Evolutionary conservation across 2,797 vertebrate genomes (phyloP).

Genomic region (Coracias cyanogaster): DNA sequence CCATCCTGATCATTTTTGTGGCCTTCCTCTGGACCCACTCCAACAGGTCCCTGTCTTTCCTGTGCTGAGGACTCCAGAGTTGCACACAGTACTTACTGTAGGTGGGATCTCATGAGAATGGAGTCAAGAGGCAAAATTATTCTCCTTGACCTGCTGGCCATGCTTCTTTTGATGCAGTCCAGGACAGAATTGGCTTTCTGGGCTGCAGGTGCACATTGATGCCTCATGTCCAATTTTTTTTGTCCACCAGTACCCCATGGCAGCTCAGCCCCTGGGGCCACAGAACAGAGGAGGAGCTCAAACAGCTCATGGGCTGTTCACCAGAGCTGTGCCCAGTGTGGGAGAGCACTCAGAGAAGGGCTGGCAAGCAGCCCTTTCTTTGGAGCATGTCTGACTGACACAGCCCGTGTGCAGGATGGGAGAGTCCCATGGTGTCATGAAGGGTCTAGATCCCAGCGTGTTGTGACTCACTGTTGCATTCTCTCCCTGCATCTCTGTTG

Average conservation of each 20-base stretch:
- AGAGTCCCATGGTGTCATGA: fast-evolving
- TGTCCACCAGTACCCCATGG: neutral
- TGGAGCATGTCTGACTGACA: fast-evolving
- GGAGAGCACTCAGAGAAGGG: neutral
- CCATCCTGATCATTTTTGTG: neutral
- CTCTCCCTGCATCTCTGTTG: neutral
- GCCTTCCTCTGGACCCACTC: neutral
- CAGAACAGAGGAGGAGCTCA: neutral
- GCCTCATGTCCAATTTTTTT: neutral
- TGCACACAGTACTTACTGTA: fast-evolving
- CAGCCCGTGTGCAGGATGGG: fast-evolving
- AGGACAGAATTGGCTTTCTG: neutral
- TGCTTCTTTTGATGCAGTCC: fast-evolving
- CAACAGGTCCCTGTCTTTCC: neutral
- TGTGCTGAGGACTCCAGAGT: neutral
- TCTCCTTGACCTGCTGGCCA: neutral
- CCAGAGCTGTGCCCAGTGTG: neutral
- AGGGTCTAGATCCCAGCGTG: neutral
- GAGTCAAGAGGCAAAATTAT: neutral
- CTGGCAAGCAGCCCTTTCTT: neutral
- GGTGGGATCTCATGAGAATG: fast-evolving
- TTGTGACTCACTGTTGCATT: fast-evolving
- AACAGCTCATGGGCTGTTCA: fast-evolving
- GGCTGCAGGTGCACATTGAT: fast-evolving
- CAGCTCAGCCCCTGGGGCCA: neutral